Evolutionary conservation across 2,113 vertebrate genomes (phyloP), one percentile per base, ranked within the genome.

Genomic region (Ageneiosus marmoratus): DNA sequence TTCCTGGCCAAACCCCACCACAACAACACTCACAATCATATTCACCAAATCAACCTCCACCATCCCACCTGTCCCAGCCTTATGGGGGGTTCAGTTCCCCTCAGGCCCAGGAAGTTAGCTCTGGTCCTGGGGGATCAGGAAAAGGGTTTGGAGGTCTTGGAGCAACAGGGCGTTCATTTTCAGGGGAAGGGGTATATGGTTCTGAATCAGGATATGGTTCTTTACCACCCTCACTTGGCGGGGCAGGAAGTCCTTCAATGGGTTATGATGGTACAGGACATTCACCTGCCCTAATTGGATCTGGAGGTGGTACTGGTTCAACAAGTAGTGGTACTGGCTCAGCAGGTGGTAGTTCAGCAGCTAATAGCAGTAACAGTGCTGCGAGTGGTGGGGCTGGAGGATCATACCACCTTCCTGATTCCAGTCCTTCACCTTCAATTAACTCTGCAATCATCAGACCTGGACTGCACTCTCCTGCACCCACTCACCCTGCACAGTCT

Each of bases 391-490:
- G 83, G 22, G 65, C 88, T 73, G 89, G 82, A 77, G 90, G 87
- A 34, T 89, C 92, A 15, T 94, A 92, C 89, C 94, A 91, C 85
- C 88, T 96, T 72, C 88, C 91, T 58, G 95, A 96, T 8, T 96
- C 96, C 32, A 96, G 95, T 91, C 94, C 95, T 0, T 97, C 96
- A 0, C 94, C 92, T 5, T 90, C 92, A 79, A 85, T 90, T 77
- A 91, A 63, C 84, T 92, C 93, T 79, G 88, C 93, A 34, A 95
- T 96, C 77, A 94, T 94, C 62, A 94, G 93, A 0, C 94, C 96
- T 34, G 90, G 91, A 1, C 85, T 98, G 51, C 96, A 96, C 79
- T 97, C 96, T 0, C 96, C 97, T 0, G 94, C 94, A 0, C 91
- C 93, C 13, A 83, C 84, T 0, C 93, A 92, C 0, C 94, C 94